phyloP scores from a whole-genome alignment of 2,888 invertebrate genomes.

The Drosophila heteroneura region DNA sequence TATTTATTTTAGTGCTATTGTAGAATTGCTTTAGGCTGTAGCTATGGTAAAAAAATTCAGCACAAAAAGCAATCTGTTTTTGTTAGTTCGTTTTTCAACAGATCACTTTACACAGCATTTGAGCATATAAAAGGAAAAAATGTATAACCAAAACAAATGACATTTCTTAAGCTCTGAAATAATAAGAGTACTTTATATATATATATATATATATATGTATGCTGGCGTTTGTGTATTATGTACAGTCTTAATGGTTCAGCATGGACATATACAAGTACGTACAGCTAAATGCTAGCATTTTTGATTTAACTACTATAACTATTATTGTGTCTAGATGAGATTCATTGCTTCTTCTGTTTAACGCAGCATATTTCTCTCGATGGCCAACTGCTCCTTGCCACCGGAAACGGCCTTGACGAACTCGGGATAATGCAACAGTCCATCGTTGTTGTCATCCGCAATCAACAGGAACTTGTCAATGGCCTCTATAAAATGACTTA shows the following conservation, averaged over 20 bases:
- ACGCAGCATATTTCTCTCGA: conserved; percentile 60
- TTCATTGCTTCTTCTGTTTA: conserved; percentile 24
- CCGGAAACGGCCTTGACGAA: conserved; percentile 86
- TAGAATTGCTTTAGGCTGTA: conserved; percentile 33
- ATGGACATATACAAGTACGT: conserved; percentile 31
- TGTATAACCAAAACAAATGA: neutral
- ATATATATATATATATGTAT: too few species aligned
- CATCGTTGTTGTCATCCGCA: conserved; percentile 94
- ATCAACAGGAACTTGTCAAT: conserved; percentile 93
- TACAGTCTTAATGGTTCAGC: conserved; percentile 72
- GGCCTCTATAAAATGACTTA: conserved; percentile 87
- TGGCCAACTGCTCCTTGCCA: conserved; percentile 55
- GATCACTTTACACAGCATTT: neutral
- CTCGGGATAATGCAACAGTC: conserved; percentile 94
- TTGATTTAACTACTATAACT: conserved; percentile 55
- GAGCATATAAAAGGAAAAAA: neutral
- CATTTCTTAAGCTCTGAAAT: neutral
- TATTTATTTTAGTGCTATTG: conserved; percentile 46
- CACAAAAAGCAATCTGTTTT: neutral
- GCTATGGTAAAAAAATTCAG: neutral
- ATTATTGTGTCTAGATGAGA: conserved; percentile 49
- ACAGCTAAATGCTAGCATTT: conserved; percentile 37
- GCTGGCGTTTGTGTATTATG: conserved; percentile 23
- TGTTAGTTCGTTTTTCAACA: neutral
- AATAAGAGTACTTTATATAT: neutral